Base-by-base conservation (phyloP, 2,113 vertebrate species). In the Tragelaphus strepsiceros region DNA sequence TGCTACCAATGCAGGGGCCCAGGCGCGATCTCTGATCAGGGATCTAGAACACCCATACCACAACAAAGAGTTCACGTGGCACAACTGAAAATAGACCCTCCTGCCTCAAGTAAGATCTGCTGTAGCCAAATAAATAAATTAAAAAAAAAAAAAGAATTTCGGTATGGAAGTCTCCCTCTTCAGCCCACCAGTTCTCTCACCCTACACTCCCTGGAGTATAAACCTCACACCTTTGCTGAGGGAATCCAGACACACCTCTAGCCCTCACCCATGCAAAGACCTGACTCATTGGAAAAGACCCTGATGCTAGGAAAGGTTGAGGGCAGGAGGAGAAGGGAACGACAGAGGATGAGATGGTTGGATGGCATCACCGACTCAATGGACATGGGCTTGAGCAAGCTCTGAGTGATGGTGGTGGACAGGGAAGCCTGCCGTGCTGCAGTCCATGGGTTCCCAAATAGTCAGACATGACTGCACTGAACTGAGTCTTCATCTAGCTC, bases 401-500 rank as follows among this genome's bases (percentile, higher is more conserved):
- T 71, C 17, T 1, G 0, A 35, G 64, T 35, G 64, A 71, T 35
- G 64, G n/a, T 35, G 64, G n/a, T 35, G 67, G 67, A 71, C n/a
- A 22, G n/a, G n/a, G 67, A 71, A 35, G 9, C n/a, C 67, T 22
- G n/a, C 19, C 1, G 0, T 71, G 67, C 67, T 71, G n/a, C 67
- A 35, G 10, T 22, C 64, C n/a, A 6, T 22, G 4, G n/a, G 64
- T 0, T 35, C n/a, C 0, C 17, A 21, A 35, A 67, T 1, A 39
- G 9, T 71, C 1, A 0, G n/a, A 22, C 67, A 71, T 1, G 9
- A 35, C 17, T 71, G 19, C 10, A 35, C 67, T 35, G 67, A 35
- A 71, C n/a, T 71, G 67, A 71, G 67, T 22, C n/a, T 2, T 35
- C 19, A 19, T 32, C 81, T 12, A 64, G 46, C 8, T 83, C 21